Percentiles rank a stretch among this genome's conserved stretches.
Evolutionary conservation across 2,797 vertebrate genomes (phyloP).

Genomic region (Pogonophryne albipinna): DNA sequence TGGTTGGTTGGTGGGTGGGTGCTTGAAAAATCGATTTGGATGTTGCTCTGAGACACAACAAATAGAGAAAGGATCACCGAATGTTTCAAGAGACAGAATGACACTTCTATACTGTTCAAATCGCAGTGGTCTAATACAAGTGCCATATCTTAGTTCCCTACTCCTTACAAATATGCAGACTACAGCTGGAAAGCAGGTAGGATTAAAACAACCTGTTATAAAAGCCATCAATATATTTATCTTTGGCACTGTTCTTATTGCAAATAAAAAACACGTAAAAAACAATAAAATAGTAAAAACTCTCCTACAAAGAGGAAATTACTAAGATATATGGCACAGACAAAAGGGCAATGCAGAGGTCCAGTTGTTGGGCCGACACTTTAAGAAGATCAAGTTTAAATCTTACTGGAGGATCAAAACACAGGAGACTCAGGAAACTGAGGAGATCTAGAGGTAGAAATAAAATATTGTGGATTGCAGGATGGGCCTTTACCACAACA

Average conservation of each 20-base stretch:
- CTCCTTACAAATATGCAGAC: not conserved
- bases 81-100: not conserved
- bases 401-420: slow-evolving; percentile 5
- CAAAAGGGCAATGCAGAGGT: not conserved
- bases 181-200: slow-evolving; percentile 5
- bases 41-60: not conserved
- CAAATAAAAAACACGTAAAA: not conserved
- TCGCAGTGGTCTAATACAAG: not conserved
- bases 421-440: not conserved
- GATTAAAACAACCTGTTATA: slow-evolving; percentile 9
- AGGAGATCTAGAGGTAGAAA: not conserved
- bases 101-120: not conserved
- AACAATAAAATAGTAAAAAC: not conserved
- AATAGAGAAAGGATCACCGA: not conserved
- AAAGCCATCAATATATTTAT: not conserved
- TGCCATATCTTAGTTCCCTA: not conserved
- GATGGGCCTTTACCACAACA: not conserved
- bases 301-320: slow-evolving; percentile 29
- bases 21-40: not conserved
- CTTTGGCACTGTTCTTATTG: not conserved
- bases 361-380: not conserved
- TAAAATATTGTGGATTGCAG: not conserved
- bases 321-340: not conserved
- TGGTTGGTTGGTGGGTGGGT: too few relatives aligned
- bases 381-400: not conserved